phyloP scores from a whole-genome alignment of 1,140 invertebrate species.

The Cotesia typhae region DNA sequence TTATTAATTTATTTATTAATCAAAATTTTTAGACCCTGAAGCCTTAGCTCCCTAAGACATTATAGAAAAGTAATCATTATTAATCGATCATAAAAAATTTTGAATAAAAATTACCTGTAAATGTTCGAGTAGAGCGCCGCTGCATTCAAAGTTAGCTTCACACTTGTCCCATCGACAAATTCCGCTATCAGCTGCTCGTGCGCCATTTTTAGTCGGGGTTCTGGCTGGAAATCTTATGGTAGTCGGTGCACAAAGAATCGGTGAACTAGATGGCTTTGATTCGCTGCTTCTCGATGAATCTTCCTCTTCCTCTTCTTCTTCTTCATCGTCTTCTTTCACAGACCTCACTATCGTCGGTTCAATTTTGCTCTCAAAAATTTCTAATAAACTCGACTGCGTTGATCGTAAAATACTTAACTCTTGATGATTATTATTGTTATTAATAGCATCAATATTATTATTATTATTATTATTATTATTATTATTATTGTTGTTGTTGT shows the following conservation, averaged over 20 bases:
- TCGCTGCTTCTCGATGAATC: conserved; percentile 55
- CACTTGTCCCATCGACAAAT: conserved; percentile 89
- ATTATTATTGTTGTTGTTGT: neutral
- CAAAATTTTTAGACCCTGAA: too few relatives aligned
- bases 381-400: conserved; percentile 32
- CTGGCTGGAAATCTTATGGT: conserved; percentile 79
- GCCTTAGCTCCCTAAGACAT: too few relatives aligned
- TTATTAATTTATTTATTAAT: too few relatives aligned
- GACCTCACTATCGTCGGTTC: conserved; percentile 33
- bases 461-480: too few relatives aligned
- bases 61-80: too few relatives aligned
- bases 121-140: conserved; percentile 85
- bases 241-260: conserved; percentile 79
- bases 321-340: conserved; percentile 48
- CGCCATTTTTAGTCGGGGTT: conserved; percentile 58
- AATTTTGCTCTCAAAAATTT: conserved; percentile 25
- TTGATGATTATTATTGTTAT: too few relatives aligned
- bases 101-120: conserved; percentile 74
- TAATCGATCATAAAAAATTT: too few relatives aligned
- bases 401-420: conserved; percentile 18
- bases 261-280: conserved; percentile 59
- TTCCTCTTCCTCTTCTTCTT: conserved; percentile 57
- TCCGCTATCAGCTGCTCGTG: conserved; percentile 64
- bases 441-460: too few relatives aligned
- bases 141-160: conserved; percentile 78